phyloP scores from a whole-genome alignment of 2,113 vertebrate species.

The Odobenus rosmarus region DNA sequence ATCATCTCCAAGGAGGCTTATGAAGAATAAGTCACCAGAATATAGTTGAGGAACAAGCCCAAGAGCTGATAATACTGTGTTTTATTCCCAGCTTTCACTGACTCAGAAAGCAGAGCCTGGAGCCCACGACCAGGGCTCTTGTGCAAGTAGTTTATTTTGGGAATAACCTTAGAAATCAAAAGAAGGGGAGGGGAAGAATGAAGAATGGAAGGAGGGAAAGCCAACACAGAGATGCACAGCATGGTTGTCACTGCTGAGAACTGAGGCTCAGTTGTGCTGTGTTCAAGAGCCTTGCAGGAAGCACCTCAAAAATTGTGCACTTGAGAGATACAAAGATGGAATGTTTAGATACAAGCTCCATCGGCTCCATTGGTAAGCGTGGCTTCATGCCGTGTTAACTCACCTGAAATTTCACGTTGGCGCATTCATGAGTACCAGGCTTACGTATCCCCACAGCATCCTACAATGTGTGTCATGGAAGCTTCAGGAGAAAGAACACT shows the following conservation, averaged over 20 bases:
- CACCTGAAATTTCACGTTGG: background rate
- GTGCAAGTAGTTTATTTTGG: background rate
- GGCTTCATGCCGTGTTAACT: background rate
- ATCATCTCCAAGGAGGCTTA: background rate
- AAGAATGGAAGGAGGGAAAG: background rate
- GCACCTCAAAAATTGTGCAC: background rate
- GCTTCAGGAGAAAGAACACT: background rate
- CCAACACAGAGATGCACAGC: rapidly evolving
- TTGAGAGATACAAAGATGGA: no score
- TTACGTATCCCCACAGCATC: no score
- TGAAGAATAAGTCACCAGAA: background rate
- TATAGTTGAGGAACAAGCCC: background rate
- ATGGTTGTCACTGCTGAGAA: no score
- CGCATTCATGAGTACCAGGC: rapidly evolving
- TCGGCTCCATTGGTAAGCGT: rapidly evolving
- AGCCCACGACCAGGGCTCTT: background rate
- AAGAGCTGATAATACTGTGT: rapidly evolving
- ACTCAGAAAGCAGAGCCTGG: background rate
- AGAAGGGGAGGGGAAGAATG: background rate
- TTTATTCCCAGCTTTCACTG: background rate
- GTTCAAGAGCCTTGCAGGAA: background rate
- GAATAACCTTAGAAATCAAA: background rate
- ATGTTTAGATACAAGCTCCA: background rate
- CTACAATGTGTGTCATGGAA: background rate
- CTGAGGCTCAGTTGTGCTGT: background rate